Conservation (phyloP, 2,888 invertebrate genomes). For the Craniophora ligustri region DNA sequence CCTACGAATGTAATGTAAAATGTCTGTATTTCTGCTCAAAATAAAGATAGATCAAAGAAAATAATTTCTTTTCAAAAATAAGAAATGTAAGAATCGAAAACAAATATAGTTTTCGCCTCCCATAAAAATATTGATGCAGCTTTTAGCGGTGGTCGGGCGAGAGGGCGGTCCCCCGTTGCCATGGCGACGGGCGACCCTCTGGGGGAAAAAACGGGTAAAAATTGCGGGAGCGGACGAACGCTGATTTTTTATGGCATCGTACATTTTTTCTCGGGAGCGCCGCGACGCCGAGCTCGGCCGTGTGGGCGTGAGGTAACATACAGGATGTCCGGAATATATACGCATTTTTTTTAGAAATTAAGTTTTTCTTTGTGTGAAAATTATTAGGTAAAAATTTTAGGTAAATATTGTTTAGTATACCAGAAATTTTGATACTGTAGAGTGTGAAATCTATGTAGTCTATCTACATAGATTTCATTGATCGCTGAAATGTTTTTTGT, state of each 20-base stretch:
- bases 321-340: constrained; percentile 64
- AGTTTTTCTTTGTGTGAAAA: too few relatives aligned
- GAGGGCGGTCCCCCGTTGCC: constrained; percentile 74
- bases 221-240: constrained; percentile 85
- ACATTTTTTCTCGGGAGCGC: constrained; percentile 85
- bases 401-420: too few relatives aligned
- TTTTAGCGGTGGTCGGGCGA: constrained; percentile 71
- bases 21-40: too few relatives aligned
- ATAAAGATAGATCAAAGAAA: constrained; percentile 17
- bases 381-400: too few relatives aligned
- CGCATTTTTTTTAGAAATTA: too few relatives aligned
- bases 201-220: constrained; percentile 88
- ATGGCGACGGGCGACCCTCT: constrained; percentile 84
- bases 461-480: too few relatives aligned
- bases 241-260: constrained; percentile 88
- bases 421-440: too few relatives aligned
- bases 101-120: constrained; percentile 62
- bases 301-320: constrained; percentile 66
- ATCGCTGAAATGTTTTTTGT: too few relatives aligned
- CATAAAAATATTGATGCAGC: constrained; percentile 85
- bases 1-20: too few relatives aligned
- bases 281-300: constrained; percentile 68
- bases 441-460: too few relatives aligned
- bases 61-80: constrained; percentile 7
- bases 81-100: constrained; percentile 56